These are phyloP conservation scores for Cosmopolites sordidus DNA, from an alignment of 2,888 invertebrate species.

Conservation along the genomic window DNA sequence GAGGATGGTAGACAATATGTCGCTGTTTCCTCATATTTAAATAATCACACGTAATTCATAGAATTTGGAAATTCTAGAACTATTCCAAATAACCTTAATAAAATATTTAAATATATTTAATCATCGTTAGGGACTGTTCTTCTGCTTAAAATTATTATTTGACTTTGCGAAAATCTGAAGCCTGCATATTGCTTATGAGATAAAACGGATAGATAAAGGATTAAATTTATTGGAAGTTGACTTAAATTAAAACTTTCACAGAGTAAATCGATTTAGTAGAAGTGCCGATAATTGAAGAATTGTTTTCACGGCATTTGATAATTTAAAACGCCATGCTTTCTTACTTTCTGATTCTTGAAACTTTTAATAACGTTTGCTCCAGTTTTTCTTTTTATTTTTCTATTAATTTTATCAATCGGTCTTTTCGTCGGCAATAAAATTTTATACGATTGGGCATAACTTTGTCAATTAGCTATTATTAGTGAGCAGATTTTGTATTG, in stretches of 20 bases:
- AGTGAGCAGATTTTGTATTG: no score
- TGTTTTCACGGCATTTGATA: slow-evolving; percentile 1
- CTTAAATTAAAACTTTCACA: slow-evolving; percentile 1
- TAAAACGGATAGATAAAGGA: not conserved
- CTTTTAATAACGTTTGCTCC: not conserved
- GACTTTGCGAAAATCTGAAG: not conserved
- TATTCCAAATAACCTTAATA: no score
- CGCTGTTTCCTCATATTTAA: no score
- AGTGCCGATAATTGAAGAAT: slow-evolving; percentile 1
- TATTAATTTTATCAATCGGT: not conserved
- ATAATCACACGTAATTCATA: no score
- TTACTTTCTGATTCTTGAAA: not conserved
- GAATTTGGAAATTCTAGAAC: no score
- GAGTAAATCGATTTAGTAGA: not conserved
- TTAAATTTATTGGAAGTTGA: slow-evolving; percentile 2
- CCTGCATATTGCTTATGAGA: not conserved
- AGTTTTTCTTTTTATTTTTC: no score
- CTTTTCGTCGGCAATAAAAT: not conserved
- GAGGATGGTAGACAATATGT: no score
- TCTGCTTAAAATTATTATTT: not conserved
- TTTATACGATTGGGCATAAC: no score
- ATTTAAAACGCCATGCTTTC: not conserved
- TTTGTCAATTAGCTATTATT: no score
- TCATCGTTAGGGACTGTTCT: no score
- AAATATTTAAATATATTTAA: no score